These are phyloP conservation scores for Streptopelia turtur DNA, from an alignment of 2,797 vertebrate species.

Conservation along the genomic window DNA sequence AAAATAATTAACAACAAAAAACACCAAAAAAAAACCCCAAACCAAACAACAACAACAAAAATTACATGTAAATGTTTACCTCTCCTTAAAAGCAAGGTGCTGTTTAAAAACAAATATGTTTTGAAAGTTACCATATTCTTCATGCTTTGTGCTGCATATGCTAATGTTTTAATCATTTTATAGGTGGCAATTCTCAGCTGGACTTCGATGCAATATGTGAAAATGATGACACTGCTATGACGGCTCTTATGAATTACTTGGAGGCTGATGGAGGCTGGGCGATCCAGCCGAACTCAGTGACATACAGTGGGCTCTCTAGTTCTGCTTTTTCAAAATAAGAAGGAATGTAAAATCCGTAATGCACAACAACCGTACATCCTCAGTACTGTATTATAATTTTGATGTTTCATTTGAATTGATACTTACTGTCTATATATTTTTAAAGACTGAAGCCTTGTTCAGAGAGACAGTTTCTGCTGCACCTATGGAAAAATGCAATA, in stretches of 20 bases:
- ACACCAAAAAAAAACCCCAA: no score
- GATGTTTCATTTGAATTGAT: conserved; percentile 32
- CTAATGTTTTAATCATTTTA: not conserved
- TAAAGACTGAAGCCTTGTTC: conserved; percentile 56
- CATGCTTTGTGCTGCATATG: not conserved
- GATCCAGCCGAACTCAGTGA: conserved; percentile 87
- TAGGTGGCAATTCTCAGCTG: conserved; percentile 85
- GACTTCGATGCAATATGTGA: conserved; percentile 88
- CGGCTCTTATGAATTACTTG: conserved; percentile 92
- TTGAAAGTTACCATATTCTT: not conserved
- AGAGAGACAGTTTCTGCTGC: conserved; percentile 42
- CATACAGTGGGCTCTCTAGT: conserved; percentile 90
- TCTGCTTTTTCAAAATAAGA: not conserved
- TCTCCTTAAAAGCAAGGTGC: not conserved
- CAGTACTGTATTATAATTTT: conserved; percentile 64
- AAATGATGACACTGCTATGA: conserved; percentile 88
- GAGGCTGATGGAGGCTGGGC: conserved; percentile 89
- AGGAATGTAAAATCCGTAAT: not conserved
- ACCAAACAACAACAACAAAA: no score
- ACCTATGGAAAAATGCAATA: conserved; percentile 47
- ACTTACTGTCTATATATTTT: conserved; percentile 43
- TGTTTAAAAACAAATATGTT: not conserved
- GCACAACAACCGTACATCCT: conserved; percentile 51
- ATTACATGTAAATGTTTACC: not conserved
- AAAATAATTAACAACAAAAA: not conserved